Conservation (phyloP, 2,113 vertebrate species). For the Cyprinodon variegatus region DNA sequence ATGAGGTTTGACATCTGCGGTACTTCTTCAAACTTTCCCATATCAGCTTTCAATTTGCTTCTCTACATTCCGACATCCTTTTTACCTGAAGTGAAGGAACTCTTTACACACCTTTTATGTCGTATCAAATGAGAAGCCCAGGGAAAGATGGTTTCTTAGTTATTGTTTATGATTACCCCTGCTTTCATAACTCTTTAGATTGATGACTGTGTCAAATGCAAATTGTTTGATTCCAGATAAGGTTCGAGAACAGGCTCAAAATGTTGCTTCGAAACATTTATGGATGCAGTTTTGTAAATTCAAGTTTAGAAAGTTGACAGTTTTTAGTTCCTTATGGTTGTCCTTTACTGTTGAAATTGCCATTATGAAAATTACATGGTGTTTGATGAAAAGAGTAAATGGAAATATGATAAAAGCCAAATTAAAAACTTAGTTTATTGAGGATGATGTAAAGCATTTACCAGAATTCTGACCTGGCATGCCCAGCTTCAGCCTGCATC, state of each 20-base stretch:
- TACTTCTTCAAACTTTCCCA: not conserved
- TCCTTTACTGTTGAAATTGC: not conserved
- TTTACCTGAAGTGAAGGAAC: not conserved
- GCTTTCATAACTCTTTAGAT: not conserved
- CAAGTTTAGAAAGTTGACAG: not conserved
- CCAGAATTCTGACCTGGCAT: slow-evolving; percentile 32
- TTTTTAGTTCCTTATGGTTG: not conserved
- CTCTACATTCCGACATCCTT: not conserved
- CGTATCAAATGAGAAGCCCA: not conserved
- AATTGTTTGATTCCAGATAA: not conserved
- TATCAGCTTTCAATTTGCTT: not conserved
- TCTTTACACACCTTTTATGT: not conserved
- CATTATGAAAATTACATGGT: not conserved
- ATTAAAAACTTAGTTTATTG: not conserved
- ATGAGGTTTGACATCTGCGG: not conserved
- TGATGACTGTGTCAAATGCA: not conserved
- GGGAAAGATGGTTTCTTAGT: not conserved
- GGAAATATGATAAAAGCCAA: not conserved
- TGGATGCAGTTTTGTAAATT: not conserved
- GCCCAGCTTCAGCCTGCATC: slow-evolving; percentile 50
- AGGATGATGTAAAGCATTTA: slow-evolving; percentile 15
- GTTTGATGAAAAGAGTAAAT: not conserved
- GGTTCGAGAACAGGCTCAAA: not conserved
- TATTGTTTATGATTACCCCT: not conserved
- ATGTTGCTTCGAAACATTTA: not conserved